A percentile compares a stretch with the other conserved stretches of the same genome.
These are phyloP conservation scores for Arnoldichthys spilopterus DNA, from an alignment of 2,797 vertebrate species.

Conservation along the genomic window DNA sequence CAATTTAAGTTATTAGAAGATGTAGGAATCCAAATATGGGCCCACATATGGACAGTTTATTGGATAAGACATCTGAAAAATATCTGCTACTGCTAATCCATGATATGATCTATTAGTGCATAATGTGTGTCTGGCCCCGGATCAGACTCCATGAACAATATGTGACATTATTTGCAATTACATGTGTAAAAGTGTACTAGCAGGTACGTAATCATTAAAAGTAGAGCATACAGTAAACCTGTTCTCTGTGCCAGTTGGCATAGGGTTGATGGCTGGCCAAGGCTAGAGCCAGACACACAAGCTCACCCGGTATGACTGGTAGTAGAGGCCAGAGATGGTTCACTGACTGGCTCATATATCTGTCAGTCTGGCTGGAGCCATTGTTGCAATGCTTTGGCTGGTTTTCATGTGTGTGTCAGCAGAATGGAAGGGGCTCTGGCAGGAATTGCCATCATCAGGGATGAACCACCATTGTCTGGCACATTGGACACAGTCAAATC, in stretches of 20 bases:
- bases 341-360: constrained; percentile 68
- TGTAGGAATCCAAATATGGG: too few relatives aligned
- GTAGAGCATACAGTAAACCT: constrained; percentile 31
- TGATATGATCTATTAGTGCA: background rate
- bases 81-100: background rate
- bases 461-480: constrained; percentile 62
- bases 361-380: constrained; percentile 57
- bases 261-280: constrained; percentile 38
- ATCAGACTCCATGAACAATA: constrained; percentile 13
- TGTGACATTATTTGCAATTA: constrained; percentile 7
- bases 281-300: constrained; percentile 59
- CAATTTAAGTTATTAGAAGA: too few relatives aligned
- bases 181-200: constrained; percentile 14
- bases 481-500: constrained; percentile 55
- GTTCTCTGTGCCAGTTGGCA: constrained; percentile 13
- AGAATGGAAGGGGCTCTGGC: constrained; percentile 51
- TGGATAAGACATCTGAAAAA: background rate
- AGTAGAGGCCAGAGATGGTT: constrained; percentile 58
- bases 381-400: constrained; percentile 67
- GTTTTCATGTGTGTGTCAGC: constrained; percentile 65
- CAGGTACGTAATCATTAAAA: constrained; percentile 14
- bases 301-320: constrained; percentile 64
- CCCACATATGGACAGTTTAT: background rate
- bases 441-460: constrained; percentile 58
- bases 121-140: background rate